phyloP scores from a whole-genome alignment of 2,797 vertebrate genomes.

The Silurus lanzhouensis region DNA sequence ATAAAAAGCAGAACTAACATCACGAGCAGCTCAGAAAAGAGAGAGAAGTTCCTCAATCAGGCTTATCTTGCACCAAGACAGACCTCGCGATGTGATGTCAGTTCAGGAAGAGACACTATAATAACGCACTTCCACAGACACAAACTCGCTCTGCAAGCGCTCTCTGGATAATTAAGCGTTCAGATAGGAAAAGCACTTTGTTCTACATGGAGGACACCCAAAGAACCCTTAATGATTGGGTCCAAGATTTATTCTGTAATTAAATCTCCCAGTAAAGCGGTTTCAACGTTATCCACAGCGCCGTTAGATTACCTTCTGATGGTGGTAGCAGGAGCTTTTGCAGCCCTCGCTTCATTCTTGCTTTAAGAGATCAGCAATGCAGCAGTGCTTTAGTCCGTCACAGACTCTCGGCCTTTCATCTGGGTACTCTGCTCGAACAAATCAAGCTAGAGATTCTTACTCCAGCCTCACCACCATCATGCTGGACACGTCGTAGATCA shows the following conservation, averaged over 20 bases:
- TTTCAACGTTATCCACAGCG: neutral
- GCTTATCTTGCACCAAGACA: neutral
- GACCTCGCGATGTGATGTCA: no score
- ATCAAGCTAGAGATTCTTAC: neutral
- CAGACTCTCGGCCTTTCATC: neutral
- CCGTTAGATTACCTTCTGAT: neutral
- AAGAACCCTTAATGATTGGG: neutral
- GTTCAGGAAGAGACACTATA: conserved; percentile 1
- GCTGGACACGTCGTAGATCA: neutral
- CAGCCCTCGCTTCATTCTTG: neutral
- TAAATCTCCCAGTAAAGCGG: neutral
- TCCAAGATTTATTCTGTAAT: neutral
- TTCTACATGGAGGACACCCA: neutral
- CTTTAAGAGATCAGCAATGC: neutral
- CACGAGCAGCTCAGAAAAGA: neutral
- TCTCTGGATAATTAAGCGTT: neutral
- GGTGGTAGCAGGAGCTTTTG: neutral
- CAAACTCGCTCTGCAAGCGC: neutral
- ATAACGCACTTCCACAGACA: neutral
- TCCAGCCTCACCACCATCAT: neutral
- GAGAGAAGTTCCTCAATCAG: neutral
- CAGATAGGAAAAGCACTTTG: neutral
- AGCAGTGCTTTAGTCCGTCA: neutral
- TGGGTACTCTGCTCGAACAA: neutral
- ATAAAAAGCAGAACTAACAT: conserved; percentile 38